Conservation (phyloP, 2,888 invertebrate genomes). For the Ryuthela nishihirai region DNA sequence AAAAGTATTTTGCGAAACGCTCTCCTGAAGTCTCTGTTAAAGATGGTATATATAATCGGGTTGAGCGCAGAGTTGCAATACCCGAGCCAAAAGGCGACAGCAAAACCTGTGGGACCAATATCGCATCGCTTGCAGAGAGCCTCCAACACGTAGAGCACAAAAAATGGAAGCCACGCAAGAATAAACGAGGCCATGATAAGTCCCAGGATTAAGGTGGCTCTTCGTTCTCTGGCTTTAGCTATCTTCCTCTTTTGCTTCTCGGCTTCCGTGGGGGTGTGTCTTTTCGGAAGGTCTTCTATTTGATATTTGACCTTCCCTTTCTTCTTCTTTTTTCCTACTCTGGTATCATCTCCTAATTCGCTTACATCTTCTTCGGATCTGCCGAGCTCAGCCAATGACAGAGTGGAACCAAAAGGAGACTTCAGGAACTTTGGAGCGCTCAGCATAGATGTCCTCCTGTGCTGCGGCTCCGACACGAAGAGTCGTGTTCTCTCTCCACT, state of each 20-base stretch:
- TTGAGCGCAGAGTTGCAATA: constrained; percentile 61
- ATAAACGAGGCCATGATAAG: constrained; percentile 99
- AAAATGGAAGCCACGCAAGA: constrained; percentile 97
- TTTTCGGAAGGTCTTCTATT: constrained; percentile 58
- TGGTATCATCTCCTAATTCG: constrained; percentile 19
- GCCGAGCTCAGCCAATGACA: constrained; percentile 41
- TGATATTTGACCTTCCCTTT: constrained; percentile 23
- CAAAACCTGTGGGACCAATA: constrained; percentile 46
- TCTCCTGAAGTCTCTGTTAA: constrained; percentile 94
- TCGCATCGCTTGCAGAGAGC: constrained; percentile 63
- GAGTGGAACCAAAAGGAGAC: constrained; percentile 41
- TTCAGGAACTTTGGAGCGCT: constrained; percentile 27
- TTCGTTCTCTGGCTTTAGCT: constrained; percentile 91
- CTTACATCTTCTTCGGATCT: constrained; percentile 40
- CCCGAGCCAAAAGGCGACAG: constrained; percentile 52
- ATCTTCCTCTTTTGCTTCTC: constrained; percentile 88
- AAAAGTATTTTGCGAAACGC: constrained; percentile 93
- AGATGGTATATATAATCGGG: constrained; percentile 89
- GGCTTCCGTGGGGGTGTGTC: constrained; percentile 63
- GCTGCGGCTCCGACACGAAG: constrained; percentile 1
- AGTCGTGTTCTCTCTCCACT: too few relatives aligned
- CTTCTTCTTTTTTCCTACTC: constrained; percentile 2
- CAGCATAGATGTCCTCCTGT: constrained; percentile 15
- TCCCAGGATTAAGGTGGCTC: constrained; percentile 93
- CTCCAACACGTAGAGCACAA: constrained; percentile 84